Conservation (phyloP, 2,888 invertebrate species). For the Apamea epomidion region DNA sequence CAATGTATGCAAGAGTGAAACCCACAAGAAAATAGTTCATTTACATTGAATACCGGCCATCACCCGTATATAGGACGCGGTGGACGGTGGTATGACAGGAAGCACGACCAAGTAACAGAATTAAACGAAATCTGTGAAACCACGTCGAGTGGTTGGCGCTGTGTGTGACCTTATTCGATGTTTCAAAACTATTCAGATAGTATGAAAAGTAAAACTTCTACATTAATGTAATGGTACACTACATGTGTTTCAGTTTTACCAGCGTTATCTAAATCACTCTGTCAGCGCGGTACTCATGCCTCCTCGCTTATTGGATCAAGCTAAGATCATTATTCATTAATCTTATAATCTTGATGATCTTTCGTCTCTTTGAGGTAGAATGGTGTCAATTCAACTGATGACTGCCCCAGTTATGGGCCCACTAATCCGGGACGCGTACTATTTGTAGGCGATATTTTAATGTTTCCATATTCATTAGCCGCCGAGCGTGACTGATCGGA, state of each 20-base stretch:
- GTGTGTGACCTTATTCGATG: slow-evolving; percentile 50
- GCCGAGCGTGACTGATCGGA: slow-evolving; percentile 49
- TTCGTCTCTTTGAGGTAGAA: slow-evolving; percentile 32
- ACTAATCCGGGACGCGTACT: slow-evolving; percentile 55
- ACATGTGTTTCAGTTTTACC: not conserved
- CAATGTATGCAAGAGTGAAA: slow-evolving; percentile 74
- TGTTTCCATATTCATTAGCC: slow-evolving; percentile 62
- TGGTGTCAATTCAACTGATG: slow-evolving; percentile 40
- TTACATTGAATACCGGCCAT: slow-evolving; percentile 81
- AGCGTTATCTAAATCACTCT: not conserved
- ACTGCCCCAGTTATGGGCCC: slow-evolving; percentile 46
- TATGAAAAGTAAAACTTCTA: slow-evolving; percentile 32
- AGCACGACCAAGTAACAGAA: slow-evolving; percentile 57
- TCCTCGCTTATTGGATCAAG: slow-evolving; percentile 18
- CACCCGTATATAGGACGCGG: slow-evolving; percentile 52
- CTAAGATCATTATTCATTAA: slow-evolving; percentile 33
- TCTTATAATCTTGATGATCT: slow-evolving; percentile 36
- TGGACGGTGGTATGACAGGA: slow-evolving; percentile 65
- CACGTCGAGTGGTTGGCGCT: slow-evolving; percentile 44
- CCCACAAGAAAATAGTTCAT: slow-evolving; percentile 77
- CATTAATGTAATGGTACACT: slow-evolving; percentile 11
- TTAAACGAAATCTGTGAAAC: slow-evolving; percentile 52
- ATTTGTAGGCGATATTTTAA: slow-evolving; percentile 47
- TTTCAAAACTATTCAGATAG: slow-evolving; percentile 37
- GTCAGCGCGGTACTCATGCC: not conserved